These are phyloP conservation scores for Anticlea derivata DNA, from an alignment of 2,888 invertebrate species.

Conservation along the genomic window DNA sequence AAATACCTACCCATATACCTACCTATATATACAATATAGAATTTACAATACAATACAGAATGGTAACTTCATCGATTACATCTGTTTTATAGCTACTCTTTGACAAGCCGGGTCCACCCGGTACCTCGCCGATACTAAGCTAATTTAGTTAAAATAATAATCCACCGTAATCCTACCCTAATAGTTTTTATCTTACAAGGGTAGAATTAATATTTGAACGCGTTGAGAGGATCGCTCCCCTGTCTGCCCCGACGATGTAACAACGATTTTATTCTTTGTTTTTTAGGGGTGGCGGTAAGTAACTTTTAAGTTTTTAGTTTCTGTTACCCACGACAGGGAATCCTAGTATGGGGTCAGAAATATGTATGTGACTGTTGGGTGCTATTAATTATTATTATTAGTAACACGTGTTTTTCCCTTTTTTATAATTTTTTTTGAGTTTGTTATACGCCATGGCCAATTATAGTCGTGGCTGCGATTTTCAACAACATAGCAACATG, in stretches of 20 bases:
- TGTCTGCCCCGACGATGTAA: constrained; percentile 37
- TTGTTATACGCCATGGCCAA: too few relatives aligned
- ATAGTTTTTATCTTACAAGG: constrained; percentile 79
- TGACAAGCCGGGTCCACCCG: constrained; percentile 46
- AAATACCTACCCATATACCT: background rate
- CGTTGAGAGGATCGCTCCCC: constrained; percentile 42
- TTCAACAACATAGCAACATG: too few relatives aligned
- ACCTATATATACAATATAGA: too few relatives aligned
- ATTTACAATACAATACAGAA: too few relatives aligned
- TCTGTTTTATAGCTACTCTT: constrained; percentile 48
- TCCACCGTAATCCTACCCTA: constrained; percentile 78
- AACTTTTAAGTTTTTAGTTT: background rate
- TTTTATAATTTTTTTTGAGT: too few relatives aligned
- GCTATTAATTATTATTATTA: too few relatives aligned
- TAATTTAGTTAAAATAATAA: constrained; percentile 83
- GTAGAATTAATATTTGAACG: constrained; percentile 78
- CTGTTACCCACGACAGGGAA: too few relatives aligned
- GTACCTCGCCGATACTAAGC: constrained; percentile 75
- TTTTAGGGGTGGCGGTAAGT: background rate
- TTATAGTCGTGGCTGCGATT: background rate
- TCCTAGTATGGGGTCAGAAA: too few relatives aligned
- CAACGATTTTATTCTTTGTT: constrained; percentile 35
- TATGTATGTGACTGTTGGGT: too few relatives aligned
- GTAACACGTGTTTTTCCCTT: too few relatives aligned
- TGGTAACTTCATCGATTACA: background rate